Evolutionary conservation across 2,888 invertebrate genomes (phyloP), one percentile per base, ranked within the genome.

Genomic region (Caenorhabditis afra): DNA sequence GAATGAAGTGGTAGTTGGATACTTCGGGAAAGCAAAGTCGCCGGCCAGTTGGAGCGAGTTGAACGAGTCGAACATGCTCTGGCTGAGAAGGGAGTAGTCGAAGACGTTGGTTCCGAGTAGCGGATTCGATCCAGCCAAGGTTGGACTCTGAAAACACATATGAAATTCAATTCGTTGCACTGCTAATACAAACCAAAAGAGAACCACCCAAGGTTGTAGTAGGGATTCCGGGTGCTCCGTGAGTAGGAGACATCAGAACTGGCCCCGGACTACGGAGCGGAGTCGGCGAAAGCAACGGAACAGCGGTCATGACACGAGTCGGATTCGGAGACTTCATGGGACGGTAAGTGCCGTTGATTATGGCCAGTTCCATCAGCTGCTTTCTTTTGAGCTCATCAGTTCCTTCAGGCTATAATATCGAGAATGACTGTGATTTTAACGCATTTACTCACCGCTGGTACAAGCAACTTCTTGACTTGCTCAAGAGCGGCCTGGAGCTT

Each of bases 381-480:
- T 97, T 94, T 92, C 99, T 98, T 93, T 99, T 99, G 91, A 99
- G 93, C 92, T 98, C 98, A 92, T 99, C 99, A 93, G 98, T 98
- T 83, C 99, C 99, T 92, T 99, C 98, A 81, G 97, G 97, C 97
- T 99, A 86, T 79, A 35, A 14, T 37, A 20, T 20, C 41, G 4
- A 29, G 29, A 1, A 53, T 59, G 16, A 18, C 7, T 20, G 11
- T 3, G 8, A 47, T n/a, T n/a, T 14, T 2, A 16, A 3, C 0
- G 16, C 0, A 18, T 35, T 47, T 20, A 91, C 92, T 94, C 89
- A 93, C 93, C 76, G 97, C 96, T 91, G 98, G 98, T 91, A 98
- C 94, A 88, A 99, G 94, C 90, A 99, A 93, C 91, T 97, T 97
- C 92, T 95, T 96, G 80, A 99, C 96, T 93, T 99, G 98, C 90